Evolutionary conservation across 2,113 vertebrate genomes (phyloP), one percentile per base, ranked within the genome.

Genomic region (Mungos mungo): DNA sequence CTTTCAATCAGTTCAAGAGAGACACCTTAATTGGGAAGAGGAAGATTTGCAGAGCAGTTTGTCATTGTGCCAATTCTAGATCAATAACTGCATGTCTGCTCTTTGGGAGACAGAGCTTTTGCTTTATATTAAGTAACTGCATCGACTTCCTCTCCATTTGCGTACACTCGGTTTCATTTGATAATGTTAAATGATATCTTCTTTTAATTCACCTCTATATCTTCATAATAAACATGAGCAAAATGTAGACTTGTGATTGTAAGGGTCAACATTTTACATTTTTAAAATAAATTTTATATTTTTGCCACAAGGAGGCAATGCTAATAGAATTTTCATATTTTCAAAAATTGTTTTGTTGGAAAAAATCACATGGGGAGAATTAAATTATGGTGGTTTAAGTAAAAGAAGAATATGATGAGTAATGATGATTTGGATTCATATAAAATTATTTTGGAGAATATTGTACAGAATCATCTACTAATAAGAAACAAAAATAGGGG

Each of bases 1-100:
- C 97, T 98, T 98, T 97, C 97, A 98, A 96, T 98, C 98, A 98
- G 93, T 91, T 98, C 96, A 97, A 97, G 98, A 98, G 98, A 95
- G 97, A 95, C 88, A 96, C 95, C 81, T 96, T 98, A 98, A 98
- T 96, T 97, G 97, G 97, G 84, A 96, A 92, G 97, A 96, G 88
- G 92, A 95, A 97, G 93, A 97, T 90, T 45, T 92, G 76, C 60
- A 93, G 92, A 96, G 92, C 45, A 86, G 90, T 77, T 97, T 97
- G 96, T 96, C 97, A 95, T 93, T 14, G 11, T 96, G 96, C 96
- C 97, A 97, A 86, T 85, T 96, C 68, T 52, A 85, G 97, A 97
- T 98, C 98, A 79, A 97, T 98, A 95, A 66, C 69, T 45, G 7
- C 66, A 60, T 0, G 13, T 68, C 69, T 81, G 90, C 66, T 88